Conservation (phyloP, 2,113 vertebrate species). For the Fregata magnificens region DNA sequence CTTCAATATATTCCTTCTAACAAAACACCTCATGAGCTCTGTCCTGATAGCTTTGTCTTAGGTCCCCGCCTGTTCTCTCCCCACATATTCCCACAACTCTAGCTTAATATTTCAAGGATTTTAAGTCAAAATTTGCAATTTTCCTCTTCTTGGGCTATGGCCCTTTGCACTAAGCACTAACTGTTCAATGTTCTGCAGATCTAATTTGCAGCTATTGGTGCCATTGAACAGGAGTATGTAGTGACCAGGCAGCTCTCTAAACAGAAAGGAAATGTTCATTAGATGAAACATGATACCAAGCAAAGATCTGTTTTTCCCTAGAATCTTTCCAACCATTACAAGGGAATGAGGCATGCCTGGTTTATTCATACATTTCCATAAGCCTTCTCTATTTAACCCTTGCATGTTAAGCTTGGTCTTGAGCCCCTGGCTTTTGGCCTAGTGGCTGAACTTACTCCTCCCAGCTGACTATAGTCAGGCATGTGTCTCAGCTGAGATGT, state of each 20-base stretch:
- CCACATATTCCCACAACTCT: neutral
- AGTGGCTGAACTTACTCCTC: neutral
- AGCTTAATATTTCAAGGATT: neutral
- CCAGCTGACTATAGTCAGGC: neutral
- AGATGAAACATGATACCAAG: neutral
- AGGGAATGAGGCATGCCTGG: neutral
- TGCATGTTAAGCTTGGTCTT: neutral
- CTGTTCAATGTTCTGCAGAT: neutral
- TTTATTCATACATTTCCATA: neutral
- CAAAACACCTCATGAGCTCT: neutral
- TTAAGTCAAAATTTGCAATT: neutral
- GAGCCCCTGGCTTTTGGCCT: neutral
- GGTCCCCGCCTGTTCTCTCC: neutral
- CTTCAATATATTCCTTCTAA: neutral
- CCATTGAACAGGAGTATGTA: neutral
- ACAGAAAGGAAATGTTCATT: neutral
- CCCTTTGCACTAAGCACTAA: neutral
- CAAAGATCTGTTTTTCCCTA: neutral
- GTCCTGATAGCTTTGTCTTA: neutral
- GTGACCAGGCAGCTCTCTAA: neutral
- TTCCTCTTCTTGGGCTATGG: neutral
- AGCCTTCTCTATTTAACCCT: neutral
- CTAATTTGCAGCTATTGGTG: neutral
- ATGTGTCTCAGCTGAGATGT: neutral
- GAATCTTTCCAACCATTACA: neutral